A percentile compares a stretch with the other conserved stretches of the same genome.
phyloP scores from a whole-genome alignment of 2,888 invertebrate species.

The Tenthredo distinguenda region DNA sequence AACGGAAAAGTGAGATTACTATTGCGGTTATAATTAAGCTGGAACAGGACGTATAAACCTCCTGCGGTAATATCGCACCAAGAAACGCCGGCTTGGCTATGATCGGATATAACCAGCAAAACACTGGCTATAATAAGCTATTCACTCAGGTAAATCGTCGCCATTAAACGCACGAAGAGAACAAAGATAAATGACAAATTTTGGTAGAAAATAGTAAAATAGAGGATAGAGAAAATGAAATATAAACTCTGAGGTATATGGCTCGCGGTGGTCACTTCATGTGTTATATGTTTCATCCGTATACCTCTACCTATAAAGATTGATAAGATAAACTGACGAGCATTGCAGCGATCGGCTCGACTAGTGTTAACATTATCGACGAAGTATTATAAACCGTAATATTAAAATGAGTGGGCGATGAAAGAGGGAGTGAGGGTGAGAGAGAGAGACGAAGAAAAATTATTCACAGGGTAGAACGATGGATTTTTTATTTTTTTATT shows the following conservation, averaged over 20 bases:
- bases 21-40: neutral
- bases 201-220: neutral
- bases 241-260: neutral
- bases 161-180: conserved; percentile 17
- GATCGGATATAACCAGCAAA: conserved; percentile 89
- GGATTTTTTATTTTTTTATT: too few relatives aligned
- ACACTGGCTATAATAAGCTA: conserved; percentile 90
- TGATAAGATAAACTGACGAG: conserved; percentile 2
- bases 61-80: conserved; percentile 42
- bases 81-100: conserved; percentile 76
- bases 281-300: conserved; percentile 2
- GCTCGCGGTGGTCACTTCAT: neutral
- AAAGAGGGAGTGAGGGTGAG: too few relatives aligned
- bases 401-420: conserved; percentile 2
- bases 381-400: conserved; percentile 2
- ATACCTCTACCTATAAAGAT: neutral
- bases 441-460: neutral
- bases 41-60: neutral
- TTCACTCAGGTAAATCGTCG: conserved; percentile 86
- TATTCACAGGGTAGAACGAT: neutral
- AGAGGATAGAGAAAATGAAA: neutral
- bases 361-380: conserved; percentile 2
- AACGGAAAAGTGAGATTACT: conserved; percentile 7
- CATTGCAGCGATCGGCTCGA: neutral
- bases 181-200: neutral